A percentile compares a stretch with the other conserved stretches of the same genome.
Conservation (phyloP, 1,140 invertebrate species). For the Mamestra configurata region DNA sequence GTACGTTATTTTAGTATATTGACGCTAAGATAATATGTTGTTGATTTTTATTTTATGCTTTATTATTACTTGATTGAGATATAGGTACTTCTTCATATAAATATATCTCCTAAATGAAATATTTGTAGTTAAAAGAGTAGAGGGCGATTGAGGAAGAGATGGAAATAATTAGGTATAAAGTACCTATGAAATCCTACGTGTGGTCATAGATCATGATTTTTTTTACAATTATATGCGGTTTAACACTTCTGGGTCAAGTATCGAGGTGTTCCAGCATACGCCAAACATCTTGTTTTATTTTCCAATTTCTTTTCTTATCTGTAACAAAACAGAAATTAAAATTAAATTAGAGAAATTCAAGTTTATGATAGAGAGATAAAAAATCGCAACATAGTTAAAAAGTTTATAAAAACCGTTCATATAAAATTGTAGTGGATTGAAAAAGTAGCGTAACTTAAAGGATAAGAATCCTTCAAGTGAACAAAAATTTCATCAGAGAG, state of each 20-base stretch:
- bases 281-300: conserved; percentile 63
- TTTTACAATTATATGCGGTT: conserved; percentile 69
- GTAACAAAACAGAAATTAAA: conserved; percentile 63
- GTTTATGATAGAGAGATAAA: no score
- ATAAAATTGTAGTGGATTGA: neutral
- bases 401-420: no score
- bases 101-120: conserved; percentile 21
- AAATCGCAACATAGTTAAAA: no score
- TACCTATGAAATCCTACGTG: conserved; percentile 57
- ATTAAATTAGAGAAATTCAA: neutral
- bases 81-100: conserved; percentile 7
- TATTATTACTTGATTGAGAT: conserved; percentile 22
- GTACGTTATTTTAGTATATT: conserved; percentile 54
- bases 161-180: conserved; percentile 50
- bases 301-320: conserved; percentile 63
- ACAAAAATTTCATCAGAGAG: neutral
- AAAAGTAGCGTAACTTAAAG: neutral
- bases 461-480: neutral
- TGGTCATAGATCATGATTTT: conserved; percentile 62
- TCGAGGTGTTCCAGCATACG: conserved; percentile 52
- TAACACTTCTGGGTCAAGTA: conserved; percentile 61
- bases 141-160: conserved; percentile 52
- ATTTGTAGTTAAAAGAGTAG: conserved; percentile 29
- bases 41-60: conserved; percentile 36
- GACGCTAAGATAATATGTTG: conserved; percentile 52